Percentiles rank a stretch among this genome's conserved stretches.
phyloP scores from a whole-genome alignment of 1,140 invertebrate species.

The Cydia amplana region DNA sequence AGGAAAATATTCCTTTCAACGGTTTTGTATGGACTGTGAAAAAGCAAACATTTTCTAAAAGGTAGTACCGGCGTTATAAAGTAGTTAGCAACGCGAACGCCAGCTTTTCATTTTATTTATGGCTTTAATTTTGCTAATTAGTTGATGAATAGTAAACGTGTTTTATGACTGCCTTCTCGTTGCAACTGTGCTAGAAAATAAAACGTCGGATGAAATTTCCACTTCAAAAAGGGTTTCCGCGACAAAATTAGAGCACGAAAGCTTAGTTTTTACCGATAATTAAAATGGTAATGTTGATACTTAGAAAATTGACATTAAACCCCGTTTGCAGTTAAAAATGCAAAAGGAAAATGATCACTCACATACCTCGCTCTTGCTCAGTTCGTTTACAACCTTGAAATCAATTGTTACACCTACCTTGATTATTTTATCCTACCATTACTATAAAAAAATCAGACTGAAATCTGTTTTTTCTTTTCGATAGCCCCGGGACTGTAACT shows the following conservation, averaged over 20 bases:
- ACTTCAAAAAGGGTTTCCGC: neutral
- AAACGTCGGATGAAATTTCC: neutral
- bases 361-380: too few relatives aligned
- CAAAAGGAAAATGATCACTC: too few relatives aligned
- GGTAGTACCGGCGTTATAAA: constrained; percentile 9
- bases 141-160: constrained; percentile 29
- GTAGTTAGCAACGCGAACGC: neutral
- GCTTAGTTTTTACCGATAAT: neutral
- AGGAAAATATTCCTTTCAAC: constrained; percentile 25
- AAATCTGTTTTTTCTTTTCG: too few relatives aligned
- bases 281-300: neutral
- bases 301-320: too few relatives aligned
- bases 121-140: constrained; percentile 26
- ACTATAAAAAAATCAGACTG: too few relatives aligned
- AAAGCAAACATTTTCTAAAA: constrained; percentile 18
- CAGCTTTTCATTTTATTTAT: constrained; percentile 13
- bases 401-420: too few relatives aligned
- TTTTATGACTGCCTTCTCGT: neutral
- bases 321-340: too few relatives aligned
- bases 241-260: neutral
- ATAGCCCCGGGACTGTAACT: too few relatives aligned
- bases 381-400: too few relatives aligned
- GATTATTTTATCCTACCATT: too few relatives aligned
- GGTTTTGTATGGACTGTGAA: neutral
- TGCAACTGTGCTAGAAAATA: neutral